phyloP scores from a whole-genome alignment of 1,140 invertebrate genomes.

The Lethrus apterus region DNA sequence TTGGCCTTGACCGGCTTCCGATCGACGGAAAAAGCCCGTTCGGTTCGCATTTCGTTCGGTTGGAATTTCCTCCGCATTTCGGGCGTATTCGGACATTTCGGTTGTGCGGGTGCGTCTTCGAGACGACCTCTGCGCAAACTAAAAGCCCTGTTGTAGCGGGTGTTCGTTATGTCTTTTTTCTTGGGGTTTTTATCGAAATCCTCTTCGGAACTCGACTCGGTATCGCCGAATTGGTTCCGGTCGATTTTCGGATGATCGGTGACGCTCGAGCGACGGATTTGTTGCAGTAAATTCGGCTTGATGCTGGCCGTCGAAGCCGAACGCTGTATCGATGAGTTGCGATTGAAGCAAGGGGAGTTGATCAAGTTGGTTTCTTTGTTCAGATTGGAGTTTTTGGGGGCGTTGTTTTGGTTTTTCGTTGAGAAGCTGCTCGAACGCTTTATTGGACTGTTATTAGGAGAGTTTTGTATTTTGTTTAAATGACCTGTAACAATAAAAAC shows the following conservation, averaged over 20 bases:
- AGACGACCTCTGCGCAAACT: slow-evolving; percentile 35
- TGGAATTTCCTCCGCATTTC: slow-evolving; percentile 43
- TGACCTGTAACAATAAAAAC: too few relatives aligned
- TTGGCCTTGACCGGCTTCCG: slow-evolving; percentile 34
- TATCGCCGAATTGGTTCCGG: slow-evolving; percentile 36
- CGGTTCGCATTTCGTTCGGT: slow-evolving; percentile 26
- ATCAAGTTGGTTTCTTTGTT: slow-evolving; percentile 28
- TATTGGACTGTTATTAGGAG: slow-evolving; percentile 39
- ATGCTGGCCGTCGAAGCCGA: slow-evolving; percentile 36
- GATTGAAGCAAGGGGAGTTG: slow-evolving; percentile 28
- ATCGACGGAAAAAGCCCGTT: slow-evolving; percentile 37
- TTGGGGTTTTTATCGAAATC: slow-evolving; percentile 34
- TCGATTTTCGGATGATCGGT: slow-evolving; percentile 35
- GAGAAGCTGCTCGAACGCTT: slow-evolving; percentile 39
- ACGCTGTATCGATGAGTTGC: slow-evolving; percentile 28
- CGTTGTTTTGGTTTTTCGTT: slow-evolving; percentile 34
- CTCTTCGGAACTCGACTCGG: slow-evolving; percentile 39
- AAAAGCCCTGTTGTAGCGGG: slow-evolving; percentile 49
- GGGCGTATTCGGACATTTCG: slow-evolving; percentile 47
- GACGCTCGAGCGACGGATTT: slow-evolving; percentile 19
- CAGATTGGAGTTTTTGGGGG: slow-evolving; percentile 30
- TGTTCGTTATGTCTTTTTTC: slow-evolving; percentile 43
- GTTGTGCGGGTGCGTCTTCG: slow-evolving; percentile 31
- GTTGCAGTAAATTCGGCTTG: slow-evolving; percentile 26
- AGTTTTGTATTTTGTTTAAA: slow-evolving; percentile 40